These are phyloP conservation scores for Barypeithes pellucidus DNA, from an alignment of 2,888 invertebrate species.

Conservation along the genomic window DNA sequence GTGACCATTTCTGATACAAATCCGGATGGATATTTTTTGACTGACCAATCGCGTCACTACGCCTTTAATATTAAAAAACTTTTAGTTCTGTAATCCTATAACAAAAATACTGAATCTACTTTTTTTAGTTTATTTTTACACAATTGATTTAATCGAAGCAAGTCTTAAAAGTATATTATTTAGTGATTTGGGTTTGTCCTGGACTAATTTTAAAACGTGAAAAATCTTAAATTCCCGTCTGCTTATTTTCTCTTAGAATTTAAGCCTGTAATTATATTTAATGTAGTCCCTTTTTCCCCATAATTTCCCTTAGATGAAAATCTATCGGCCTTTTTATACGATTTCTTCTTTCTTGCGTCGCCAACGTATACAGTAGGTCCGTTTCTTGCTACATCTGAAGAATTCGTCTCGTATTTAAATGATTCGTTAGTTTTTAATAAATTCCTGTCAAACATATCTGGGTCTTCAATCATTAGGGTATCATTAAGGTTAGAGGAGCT, in stretches of 20 bases:
- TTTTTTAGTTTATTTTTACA: no score
- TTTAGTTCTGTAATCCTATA: no score
- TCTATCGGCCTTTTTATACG: background rate
- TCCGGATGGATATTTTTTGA: no score
- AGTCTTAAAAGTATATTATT: no score
- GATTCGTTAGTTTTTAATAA: background rate
- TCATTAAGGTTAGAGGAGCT: background rate
- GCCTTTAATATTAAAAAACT: no score
- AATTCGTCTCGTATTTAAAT: background rate
- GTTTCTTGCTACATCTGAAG: conserved; percentile 8
- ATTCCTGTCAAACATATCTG: background rate
- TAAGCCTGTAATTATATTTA: background rate
- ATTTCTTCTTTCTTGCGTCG: background rate
- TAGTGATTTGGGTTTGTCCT: no score
- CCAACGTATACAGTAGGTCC: conserved; percentile 6
- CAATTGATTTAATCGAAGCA: no score
- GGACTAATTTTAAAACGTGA: no score
- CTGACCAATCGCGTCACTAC: no score
- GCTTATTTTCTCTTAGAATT: background rate
- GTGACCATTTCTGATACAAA: no score
- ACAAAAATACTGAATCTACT: no score
- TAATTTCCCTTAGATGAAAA: background rate
- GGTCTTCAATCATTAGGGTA: background rate
- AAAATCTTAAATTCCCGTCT: no score
- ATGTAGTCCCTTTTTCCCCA: background rate